phyloP scores from a whole-genome alignment of 2,113 vertebrate species.

The Sturnira hondurensis region DNA sequence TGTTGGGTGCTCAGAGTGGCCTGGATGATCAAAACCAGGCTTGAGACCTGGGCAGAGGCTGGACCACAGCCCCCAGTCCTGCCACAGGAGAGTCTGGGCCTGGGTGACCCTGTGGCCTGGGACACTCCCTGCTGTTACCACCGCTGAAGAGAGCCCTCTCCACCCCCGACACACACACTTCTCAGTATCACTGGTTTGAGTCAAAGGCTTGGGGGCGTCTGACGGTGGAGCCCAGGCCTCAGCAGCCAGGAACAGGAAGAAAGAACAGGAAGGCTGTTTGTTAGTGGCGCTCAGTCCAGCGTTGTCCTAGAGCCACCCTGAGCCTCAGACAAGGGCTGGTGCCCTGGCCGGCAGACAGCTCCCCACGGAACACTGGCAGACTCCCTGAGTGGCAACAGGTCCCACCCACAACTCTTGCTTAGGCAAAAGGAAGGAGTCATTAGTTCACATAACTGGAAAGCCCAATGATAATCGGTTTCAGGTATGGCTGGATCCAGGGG shows the following conservation, averaged over 20 bases:
- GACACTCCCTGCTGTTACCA: neutral
- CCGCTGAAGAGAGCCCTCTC: neutral
- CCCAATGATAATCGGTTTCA: accelerated
- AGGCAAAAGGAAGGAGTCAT: neutral
- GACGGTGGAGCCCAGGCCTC: neutral
- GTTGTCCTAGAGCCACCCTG: neutral
- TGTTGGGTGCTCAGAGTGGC: neutral
- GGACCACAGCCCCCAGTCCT: neutral
- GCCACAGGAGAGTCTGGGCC: neutral
- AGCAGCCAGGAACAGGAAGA: neutral
- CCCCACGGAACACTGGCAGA: accelerated
- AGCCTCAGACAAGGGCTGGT: neutral
- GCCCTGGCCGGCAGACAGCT: neutral
- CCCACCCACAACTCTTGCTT: neutral
- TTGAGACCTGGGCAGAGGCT: neutral
- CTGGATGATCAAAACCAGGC: neutral
- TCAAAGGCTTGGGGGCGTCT: neutral
- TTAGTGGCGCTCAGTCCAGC: neutral
- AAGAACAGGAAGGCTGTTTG: neutral
- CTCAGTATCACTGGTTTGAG: neutral
- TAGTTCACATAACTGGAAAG: neutral
- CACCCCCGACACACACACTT: neutral
- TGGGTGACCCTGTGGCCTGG: neutral
- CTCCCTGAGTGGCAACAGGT: neutral
- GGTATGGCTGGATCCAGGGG: neutral